phyloP scores from a whole-genome alignment of 2,797 vertebrate genomes.

The Cottoperca gobio region DNA sequence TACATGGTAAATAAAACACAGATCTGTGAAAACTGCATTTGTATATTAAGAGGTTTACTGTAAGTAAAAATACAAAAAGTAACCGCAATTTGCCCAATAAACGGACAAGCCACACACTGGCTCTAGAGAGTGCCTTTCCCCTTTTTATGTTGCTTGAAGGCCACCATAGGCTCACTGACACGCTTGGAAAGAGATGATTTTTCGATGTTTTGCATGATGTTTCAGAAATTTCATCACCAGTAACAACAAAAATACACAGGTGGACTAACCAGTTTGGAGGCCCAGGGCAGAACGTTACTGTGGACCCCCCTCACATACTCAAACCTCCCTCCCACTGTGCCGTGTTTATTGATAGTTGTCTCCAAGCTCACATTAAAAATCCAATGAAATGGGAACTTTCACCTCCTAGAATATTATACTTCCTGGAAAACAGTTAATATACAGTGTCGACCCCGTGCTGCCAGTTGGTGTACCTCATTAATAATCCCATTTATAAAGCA shows the following conservation, averaged over 20 bases:
- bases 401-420: background rate
- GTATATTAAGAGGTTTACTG: slow-evolving; percentile 10
- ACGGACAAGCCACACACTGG: too few relatives aligned
- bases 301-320: background rate
- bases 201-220: too few relatives aligned
- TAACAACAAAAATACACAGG: background rate
- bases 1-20: slow-evolving; percentile 42
- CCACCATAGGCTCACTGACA: too few relatives aligned
- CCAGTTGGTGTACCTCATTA: background rate
- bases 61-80: slow-evolving; percentile 1
- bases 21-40: slow-evolving; percentile 17
- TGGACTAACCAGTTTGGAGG: background rate
- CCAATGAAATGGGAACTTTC: background rate
- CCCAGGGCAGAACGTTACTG: too few relatives aligned
- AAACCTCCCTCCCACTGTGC: background rate
- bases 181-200: too few relatives aligned
- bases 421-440: background rate
- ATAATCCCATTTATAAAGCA: background rate
- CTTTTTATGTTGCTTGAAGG: too few relatives aligned
- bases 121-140: too few relatives aligned
- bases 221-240: background rate
- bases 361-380: background rate
- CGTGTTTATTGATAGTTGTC: slow-evolving; percentile 8
- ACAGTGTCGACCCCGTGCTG: background rate
- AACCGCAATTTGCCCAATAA: too few relatives aligned